Evolutionary conservation across 2,113 vertebrate genomes (phyloP).

Genomic region (Neotoma lepida): DNA sequence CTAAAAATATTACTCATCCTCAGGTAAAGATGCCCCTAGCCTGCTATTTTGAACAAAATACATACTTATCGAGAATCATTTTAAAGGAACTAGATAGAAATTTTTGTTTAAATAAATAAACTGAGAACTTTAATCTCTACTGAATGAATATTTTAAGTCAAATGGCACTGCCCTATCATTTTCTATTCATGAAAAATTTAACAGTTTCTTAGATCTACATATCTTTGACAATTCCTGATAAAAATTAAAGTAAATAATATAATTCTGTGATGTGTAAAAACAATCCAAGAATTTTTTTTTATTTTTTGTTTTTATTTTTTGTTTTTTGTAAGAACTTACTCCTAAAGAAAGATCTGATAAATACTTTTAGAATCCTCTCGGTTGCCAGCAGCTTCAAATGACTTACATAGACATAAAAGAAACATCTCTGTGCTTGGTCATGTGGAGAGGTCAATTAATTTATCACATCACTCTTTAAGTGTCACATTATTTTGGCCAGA

Average conservation of each 20-base stretch:
- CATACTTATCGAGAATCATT: background rate
- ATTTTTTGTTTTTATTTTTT: background rate
- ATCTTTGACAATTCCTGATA: constrained; percentile 14
- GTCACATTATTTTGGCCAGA: constrained; percentile 82
- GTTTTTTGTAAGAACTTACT: constrained; percentile 57
- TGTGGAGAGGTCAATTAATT: constrained; percentile 85
- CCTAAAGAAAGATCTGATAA: constrained; percentile 9
- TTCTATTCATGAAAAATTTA: background rate
- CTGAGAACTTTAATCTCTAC: background rate
- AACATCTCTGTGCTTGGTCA: constrained; percentile 62
- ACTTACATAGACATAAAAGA: constrained; percentile 38
- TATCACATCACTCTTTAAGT: constrained; percentile 80
- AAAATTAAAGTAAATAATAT: background rate
- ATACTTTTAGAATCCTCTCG: background rate
- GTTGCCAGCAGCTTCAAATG: constrained; percentile 12
- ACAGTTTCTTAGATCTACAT: constrained; percentile 3
- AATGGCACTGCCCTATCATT: background rate
- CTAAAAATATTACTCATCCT: constrained; percentile 20
- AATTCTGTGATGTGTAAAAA: background rate
- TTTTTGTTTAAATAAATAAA: constrained; percentile 11
- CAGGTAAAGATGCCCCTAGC: rapidly evolving
- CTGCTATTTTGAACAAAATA: constrained; percentile 27
- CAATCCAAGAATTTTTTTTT: background rate
- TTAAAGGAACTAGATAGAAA: background rate
- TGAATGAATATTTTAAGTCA: background rate